These are phyloP conservation scores for Rissa tridactyla DNA, from an alignment of 2,113 vertebrate genomes.

Conservation along the genomic window DNA sequence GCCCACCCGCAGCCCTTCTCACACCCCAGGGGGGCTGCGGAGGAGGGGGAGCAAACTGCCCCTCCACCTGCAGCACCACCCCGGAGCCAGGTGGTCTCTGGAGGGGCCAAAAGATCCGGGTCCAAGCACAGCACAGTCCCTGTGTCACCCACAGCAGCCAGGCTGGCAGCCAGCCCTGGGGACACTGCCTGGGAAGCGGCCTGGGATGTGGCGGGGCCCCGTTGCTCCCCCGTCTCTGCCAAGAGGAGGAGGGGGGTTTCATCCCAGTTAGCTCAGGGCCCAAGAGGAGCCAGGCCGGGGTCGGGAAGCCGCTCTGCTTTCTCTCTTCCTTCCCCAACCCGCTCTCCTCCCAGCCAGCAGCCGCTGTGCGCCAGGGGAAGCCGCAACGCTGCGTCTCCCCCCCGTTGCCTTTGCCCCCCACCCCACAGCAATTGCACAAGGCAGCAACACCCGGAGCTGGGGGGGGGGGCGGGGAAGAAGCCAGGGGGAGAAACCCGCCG, in stretches of 20 bases:
- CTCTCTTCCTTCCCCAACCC: background rate
- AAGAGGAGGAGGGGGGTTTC: background rate
- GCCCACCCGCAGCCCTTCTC: background rate
- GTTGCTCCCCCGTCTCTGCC: background rate
- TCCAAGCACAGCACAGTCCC: background rate
- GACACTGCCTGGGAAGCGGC: background rate
- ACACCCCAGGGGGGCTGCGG: background rate
- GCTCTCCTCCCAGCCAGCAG: background rate
- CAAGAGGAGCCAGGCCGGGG: background rate
- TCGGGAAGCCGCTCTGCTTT: background rate
- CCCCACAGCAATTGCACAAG: background rate
- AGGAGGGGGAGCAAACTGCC: background rate
- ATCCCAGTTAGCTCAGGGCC: background rate
- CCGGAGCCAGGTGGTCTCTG: background rate
- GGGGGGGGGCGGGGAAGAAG: background rate
- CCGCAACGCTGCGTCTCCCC: background rate
- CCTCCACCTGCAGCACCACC: background rate
- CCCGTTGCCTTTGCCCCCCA: background rate
- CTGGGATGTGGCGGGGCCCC: background rate
- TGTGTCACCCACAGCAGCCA: background rate
- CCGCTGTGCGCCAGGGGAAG: background rate
- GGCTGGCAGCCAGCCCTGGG: fast-evolving
- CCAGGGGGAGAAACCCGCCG: background rate
- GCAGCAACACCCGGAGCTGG: background rate
- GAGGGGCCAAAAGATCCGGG: fast-evolving